Conservation (phyloP, 2,888 invertebrate species). For the Bugula neritina region DNA sequence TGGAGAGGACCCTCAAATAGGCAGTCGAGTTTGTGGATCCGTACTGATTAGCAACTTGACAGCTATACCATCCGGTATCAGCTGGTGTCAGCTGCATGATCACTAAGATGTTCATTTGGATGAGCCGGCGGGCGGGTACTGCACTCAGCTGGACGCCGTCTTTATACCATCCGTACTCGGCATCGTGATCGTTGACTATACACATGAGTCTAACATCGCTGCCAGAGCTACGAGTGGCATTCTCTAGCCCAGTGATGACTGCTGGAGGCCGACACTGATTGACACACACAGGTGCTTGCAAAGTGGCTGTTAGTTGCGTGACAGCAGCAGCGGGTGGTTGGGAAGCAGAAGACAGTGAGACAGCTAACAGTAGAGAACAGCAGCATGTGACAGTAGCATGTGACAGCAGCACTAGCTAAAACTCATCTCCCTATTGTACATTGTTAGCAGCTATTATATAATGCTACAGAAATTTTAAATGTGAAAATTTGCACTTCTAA, state of each 20-base stretch:
- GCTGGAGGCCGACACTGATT: not conserved
- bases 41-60: constrained; percentile 4
- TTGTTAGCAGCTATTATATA: too few relatives aligned
- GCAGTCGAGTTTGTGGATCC: constrained; percentile 1
- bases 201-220: not conserved
- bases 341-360: not conserved
- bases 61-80: constrained; percentile 16
- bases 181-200: not conserved
- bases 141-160: not conserved
- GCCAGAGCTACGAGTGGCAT: not conserved
- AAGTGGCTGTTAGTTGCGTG: not conserved
- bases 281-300: not conserved
- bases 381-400: too few relatives aligned
- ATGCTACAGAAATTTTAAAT: too few relatives aligned
- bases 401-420: too few relatives aligned
- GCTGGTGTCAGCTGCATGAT: not conserved
- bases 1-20: not conserved
- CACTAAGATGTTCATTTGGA: not conserved
- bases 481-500: too few relatives aligned
- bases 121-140: too few relatives aligned
- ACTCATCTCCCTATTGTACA: too few relatives aligned
- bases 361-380: not conserved
- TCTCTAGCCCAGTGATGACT: not conserved
- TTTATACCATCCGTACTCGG: not conserved
- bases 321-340: not conserved